Base-by-base conservation (phyloP, 1,140 invertebrate species). In the Ptiloglossa arizonensis region DNA sequence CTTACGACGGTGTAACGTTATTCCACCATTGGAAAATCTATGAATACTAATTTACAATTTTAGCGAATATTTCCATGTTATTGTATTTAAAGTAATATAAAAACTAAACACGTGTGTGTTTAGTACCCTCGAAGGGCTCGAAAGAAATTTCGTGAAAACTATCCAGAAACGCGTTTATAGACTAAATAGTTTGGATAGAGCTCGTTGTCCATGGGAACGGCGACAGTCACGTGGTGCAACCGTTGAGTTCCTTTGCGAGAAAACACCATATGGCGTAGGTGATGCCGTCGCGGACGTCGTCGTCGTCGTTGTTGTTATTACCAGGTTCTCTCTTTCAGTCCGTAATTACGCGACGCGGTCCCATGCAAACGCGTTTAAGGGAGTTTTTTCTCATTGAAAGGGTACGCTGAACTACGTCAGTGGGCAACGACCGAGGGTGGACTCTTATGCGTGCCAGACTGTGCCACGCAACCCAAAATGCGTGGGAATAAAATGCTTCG, bases 251-350 rank as follows among this genome's bases (percentile, higher is more conserved):
- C 77, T 81, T 73, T 24, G 32, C 63, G 82, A 81, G 84, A 82
- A 75, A 86, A 64, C 77, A 75, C 82, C 89, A 90, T 90, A 90
- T 90, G 89, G 85, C 71, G 81, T 87, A 84, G 83, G 83, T 74
- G 71, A 68, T 66, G 56, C 22, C 59, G 56, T 79, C 63, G 68
- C 64, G 74, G 64, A 35, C 59, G n/a, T 52, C 17, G 62, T 64
- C 41, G 52, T 32, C 52, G 72, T 54, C 48, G 74, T 74, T 64
- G 80, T 69, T 69, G 77, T 68, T 80, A 81, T 79, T 86, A 41
- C 60, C 68, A 48, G 56, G 54, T 72, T 80, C 77, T 79, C 4
- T 74, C 48, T 57, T 27, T 35, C n/a, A 62, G 32, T 32, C 29
- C 66, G 73, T 70, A 71, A 83, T 83, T 83, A 84, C 82, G 52